These are phyloP conservation scores for Cynocephalus volans DNA, from an alignment of 2,113 vertebrate genomes.

Conservation along the genomic window DNA sequence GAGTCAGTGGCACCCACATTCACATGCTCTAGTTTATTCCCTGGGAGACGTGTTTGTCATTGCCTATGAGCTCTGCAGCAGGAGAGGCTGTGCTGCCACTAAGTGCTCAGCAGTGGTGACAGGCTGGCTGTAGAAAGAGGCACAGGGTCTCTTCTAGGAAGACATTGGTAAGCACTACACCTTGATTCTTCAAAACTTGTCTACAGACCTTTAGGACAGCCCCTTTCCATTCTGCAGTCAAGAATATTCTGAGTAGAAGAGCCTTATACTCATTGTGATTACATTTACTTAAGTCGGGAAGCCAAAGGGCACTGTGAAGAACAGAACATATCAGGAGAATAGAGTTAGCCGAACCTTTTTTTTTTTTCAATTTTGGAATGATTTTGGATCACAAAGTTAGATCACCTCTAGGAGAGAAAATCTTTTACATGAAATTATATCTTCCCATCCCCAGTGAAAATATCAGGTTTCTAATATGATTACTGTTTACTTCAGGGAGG, in stretches of 20 bases:
- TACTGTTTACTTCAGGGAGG: slow-evolving; percentile 84
- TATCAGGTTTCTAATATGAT: slow-evolving; percentile 78
- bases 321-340: neutral
- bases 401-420: slow-evolving; percentile 69
- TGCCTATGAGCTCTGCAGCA: neutral
- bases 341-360: neutral
- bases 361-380: slow-evolving; percentile 10
- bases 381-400: slow-evolving; percentile 59
- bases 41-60: neutral
- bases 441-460: slow-evolving; percentile 59
- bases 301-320: slow-evolving; percentile 1
- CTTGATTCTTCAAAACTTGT: slow-evolving; percentile 24
- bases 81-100: neutral
- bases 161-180: neutral
- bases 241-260: slow-evolving; percentile 50
- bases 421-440: slow-evolving; percentile 70
- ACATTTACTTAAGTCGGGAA: slow-evolving; percentile 28
- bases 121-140: neutral
- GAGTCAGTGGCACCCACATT: neutral
- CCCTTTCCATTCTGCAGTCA: slow-evolving; percentile 38
- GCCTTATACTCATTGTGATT: neutral
- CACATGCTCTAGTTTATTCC: neutral
- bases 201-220: neutral
- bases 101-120: neutral
- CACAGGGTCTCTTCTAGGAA: neutral